Conservation (phyloP, 2,888 invertebrate species). For the Hemithea aestivaria region DNA sequence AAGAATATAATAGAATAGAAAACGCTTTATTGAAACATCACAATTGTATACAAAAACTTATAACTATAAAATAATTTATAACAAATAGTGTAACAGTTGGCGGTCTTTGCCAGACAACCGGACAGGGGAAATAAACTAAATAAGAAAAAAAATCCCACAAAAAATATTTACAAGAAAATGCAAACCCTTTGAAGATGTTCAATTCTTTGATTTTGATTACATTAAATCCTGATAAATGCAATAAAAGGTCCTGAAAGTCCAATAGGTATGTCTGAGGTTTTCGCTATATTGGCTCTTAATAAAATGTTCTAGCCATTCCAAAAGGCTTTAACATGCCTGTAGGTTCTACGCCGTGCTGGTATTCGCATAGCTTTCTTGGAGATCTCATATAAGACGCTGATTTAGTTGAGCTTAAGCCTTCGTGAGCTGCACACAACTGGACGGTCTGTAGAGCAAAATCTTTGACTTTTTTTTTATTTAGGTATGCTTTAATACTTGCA, state of each 20-base stretch:
- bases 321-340: slow-evolving; percentile 46
- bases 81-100: no score
- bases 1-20: no score
- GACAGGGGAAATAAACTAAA: no score
- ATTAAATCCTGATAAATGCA: slow-evolving; percentile 15
- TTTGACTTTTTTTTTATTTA: slow-evolving; percentile 10
- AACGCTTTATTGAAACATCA: no score
- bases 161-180: no score
- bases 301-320: slow-evolving; percentile 38
- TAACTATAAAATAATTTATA: no score
- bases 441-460: slow-evolving; percentile 26
- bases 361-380: slow-evolving; percentile 42
- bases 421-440: slow-evolving; percentile 28
- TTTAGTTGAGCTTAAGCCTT: slow-evolving; percentile 36
- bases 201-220: slow-evolving; percentile 10
- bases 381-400: slow-evolving; percentile 32
- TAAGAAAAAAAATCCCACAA: no score
- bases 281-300: slow-evolving; percentile 49
- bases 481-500: slow-evolving; percentile 6
- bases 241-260: slow-evolving; percentile 16
- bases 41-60: no score
- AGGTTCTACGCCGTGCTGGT: slow-evolving; percentile 40
- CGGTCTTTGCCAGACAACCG: no score
- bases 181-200: no score
- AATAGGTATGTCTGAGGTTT: slow-evolving; percentile 15